Evolutionary conservation across 2,888 invertebrate species (phyloP), one percentile per base, ranked within the genome.

Genomic region (Spodoptera picta): DNA sequence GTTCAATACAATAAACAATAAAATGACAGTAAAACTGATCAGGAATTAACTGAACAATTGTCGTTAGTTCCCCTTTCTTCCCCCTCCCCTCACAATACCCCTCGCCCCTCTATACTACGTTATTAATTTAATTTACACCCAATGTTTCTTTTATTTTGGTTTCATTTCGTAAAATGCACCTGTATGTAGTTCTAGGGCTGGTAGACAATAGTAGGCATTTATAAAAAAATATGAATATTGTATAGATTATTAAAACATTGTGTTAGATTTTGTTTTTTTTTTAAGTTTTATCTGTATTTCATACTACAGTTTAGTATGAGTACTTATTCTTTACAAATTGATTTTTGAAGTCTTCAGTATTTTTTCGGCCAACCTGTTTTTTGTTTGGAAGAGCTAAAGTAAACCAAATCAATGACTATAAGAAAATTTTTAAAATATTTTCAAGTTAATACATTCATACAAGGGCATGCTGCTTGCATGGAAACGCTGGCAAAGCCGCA

Each of bases 71-170:
- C 31, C 11, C 11, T 36, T 36, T 36, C 36, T 9, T 9, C 9
- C 43, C 36, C 19, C 10, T 10, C 9, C 11, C 3, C 23, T 50
- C 55, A 60, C 57, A 48, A 31, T 9, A 36, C 60, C 52, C 50
- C 42, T 44, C 64, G 59, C 58, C 61, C 51, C 41, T n/a, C 42
- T 10, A 24, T 58, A 69, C 78, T 65, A 68, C 74, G 76, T 83
- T 84, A 84, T 84, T 82, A 81, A 83, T 82, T 82, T 83, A 82
- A 83, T 83, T 81, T 77, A 79, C 80, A 70, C 72, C 60, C 43
- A 36, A 36, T 55, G 70, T 64, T 74, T 73, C 69, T 80, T 82
- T 84, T 81, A 80, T 81, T 36, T 80, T 78, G 73, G 76, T 78
- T 74, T 76, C 69, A 70, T 77, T 74, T 65, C 75, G 73, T 77